These are phyloP conservation scores for Brienomyrus longianalis DNA, from an alignment of 2,113 vertebrate species.

Conservation along the genomic window DNA sequence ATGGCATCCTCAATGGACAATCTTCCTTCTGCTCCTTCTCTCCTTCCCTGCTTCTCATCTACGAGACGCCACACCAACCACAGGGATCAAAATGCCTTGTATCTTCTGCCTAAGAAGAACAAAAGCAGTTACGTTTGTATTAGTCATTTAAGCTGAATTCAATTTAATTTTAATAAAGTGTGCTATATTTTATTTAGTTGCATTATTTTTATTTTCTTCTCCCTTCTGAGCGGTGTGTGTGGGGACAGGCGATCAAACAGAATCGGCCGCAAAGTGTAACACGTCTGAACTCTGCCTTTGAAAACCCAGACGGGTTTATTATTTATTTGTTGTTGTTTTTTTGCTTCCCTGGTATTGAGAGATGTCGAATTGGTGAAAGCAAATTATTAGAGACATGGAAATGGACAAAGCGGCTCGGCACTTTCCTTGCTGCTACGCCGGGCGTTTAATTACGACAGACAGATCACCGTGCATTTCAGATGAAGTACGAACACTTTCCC, in stretches of 20 bases:
- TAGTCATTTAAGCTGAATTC: not conserved
- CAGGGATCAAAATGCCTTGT: not conserved
- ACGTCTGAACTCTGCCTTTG: not conserved
- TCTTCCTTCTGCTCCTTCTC: not conserved
- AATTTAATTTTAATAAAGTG: not conserved
- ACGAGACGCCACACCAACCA: not conserved
- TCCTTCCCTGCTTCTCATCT: not conserved
- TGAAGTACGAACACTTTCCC: not conserved
- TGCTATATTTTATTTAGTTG: not conserved
- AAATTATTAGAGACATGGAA: not conserved
- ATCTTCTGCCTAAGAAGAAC: not conserved
- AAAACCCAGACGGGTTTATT: not conserved
- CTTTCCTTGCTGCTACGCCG: not conserved
- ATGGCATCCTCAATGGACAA: not conserved
- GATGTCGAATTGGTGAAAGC: not conserved
- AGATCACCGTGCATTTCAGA: not conserved
- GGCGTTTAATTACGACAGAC: not conserved
- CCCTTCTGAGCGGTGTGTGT: not conserved
- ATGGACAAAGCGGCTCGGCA: not conserved
- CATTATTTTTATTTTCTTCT: not conserved
- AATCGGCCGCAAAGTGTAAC: not conserved
- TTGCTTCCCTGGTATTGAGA: not conserved
- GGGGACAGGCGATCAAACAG: not conserved
- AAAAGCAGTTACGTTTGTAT: not conserved
- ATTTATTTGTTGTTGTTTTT: not conserved